Evolutionary conservation across 2,888 invertebrate genomes (phyloP).

Genomic region (Ophioninae sp.): DNA sequence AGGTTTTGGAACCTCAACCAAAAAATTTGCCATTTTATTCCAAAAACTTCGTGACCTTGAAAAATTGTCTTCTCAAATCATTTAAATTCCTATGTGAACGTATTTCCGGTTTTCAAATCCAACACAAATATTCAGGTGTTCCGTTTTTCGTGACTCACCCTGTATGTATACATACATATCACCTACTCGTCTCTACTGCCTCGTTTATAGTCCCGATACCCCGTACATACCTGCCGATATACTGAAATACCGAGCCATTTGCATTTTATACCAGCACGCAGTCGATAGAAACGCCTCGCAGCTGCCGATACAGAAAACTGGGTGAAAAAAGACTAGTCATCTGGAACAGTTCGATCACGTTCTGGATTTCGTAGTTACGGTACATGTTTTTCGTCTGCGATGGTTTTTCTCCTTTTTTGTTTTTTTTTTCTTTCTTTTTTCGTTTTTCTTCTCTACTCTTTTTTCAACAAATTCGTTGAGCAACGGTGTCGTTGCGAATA

Average conservation of each 20-base stretch:
- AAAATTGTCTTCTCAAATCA: too few species aligned
- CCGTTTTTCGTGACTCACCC: too few species aligned
- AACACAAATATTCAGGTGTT: too few species aligned
- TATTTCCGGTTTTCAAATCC: too few species aligned
- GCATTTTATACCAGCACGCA: not conserved
- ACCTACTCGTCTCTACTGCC: not conserved
- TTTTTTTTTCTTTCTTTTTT: not conserved
- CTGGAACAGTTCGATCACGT: constrained; percentile 41
- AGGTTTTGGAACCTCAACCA: too few species aligned
- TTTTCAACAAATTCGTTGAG: constrained; percentile 1
- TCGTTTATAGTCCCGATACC: not conserved
- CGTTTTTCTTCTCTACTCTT: not conserved
- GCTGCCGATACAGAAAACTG: constrained; percentile 36
- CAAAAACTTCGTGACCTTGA: too few species aligned
- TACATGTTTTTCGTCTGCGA: constrained; percentile 38
- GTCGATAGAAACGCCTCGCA: constrained; percentile 11
- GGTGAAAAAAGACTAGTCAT: constrained; percentile 55
- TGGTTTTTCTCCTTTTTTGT: not conserved
- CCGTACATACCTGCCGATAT: not conserved
- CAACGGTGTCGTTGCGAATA: constrained; percentile 11
- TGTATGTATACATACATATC: not conserved
- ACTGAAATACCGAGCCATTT: not conserved
- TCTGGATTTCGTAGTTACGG: constrained; percentile 58
- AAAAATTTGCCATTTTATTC: too few species aligned
- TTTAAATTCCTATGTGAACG: too few species aligned